Evolutionary conservation across 64 coral and sea anemone species (phyloP), one percentile per base, ranked within the genome.

Genomic region (Pachyseris speciosa): DNA sequence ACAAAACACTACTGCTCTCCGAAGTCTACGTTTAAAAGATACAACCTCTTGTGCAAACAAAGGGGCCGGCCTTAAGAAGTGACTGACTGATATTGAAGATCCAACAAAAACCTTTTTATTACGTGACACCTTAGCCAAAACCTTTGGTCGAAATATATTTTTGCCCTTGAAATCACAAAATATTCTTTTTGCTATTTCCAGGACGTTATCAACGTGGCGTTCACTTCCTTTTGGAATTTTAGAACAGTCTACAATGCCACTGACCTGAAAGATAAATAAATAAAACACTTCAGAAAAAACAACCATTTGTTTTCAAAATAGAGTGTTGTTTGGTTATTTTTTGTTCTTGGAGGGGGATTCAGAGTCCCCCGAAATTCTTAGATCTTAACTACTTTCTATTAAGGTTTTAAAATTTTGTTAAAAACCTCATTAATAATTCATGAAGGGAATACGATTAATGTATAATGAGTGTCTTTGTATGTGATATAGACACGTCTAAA

Each of bases 31-130:
- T 43, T 73, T 73, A 44, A 26, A 44, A 45, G 42, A 25, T 24
- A 13, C 9, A 11, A 73, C 26, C 12, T 42, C 4, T 0, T 73
- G 69, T 73, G 28, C 7, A 73, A 28, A 73, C 40, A 73, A 0
- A 73, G 1, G 12, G 69, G 69, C 39, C 69, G n/a, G n/a, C n/a
- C n/a, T 73, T 73, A 73, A 73, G 39, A 73, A 73, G 25, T 43
- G 38, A 44, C 69, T 73, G 9, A 73, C 69, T 40, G 38, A 19
- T 28, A 73, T 43, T 28, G 69, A 73, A 9, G 69, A 41, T 25
- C 69, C 69, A 44, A 73, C 40, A 73, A 24, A 24, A 19, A 15
- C 37, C 22, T 72, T 19, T 7, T n/a, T 19, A n/a, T 72, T n/a
- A 5, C 29, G 68, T 40, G 68, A 72, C 15, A 72, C 68, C 36